Evolutionary conservation across 2,113 vertebrate genomes (phyloP).

Genomic region (Tiliqua scincoides): DNA sequence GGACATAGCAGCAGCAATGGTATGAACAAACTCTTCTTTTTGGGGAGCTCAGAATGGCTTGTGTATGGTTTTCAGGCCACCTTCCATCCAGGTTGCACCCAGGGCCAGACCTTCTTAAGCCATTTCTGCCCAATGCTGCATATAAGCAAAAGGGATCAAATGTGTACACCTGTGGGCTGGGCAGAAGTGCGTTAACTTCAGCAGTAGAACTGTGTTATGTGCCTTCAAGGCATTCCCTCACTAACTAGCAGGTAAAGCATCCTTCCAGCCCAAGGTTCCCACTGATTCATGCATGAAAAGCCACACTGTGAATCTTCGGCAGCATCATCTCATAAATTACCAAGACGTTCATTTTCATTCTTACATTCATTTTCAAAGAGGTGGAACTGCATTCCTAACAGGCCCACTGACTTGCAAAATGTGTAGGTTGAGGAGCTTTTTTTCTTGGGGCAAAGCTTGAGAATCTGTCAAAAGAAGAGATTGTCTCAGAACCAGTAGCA

Average conservation of each 20-base stretch:
- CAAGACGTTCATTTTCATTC: slow-evolving; percentile 48
- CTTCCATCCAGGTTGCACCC: background rate
- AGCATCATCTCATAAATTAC: background rate
- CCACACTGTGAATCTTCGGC: background rate
- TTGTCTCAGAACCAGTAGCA: background rate
- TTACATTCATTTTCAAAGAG: slow-evolving; percentile 98
- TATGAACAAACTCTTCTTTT: background rate
- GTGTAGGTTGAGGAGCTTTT: slow-evolving; percentile 95
- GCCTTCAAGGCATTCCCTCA: background rate
- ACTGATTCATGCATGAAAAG: background rate
- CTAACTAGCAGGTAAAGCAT: background rate
- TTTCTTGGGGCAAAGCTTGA: slow-evolving; percentile 98
- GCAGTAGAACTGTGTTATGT: background rate
- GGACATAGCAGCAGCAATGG: no score
- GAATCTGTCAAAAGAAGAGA: slow-evolving; percentile 79
- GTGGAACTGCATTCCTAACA: slow-evolving; percentile 96
- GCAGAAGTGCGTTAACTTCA: no score
- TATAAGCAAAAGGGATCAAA: no score
- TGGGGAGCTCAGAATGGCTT: background rate
- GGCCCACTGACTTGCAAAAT: slow-evolving; percentile 94
- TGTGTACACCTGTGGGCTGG: no score
- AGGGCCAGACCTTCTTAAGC: background rate
- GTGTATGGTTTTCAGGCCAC: background rate
- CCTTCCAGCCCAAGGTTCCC: background rate
- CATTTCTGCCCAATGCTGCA: no score